These are phyloP conservation scores for Chrysotoxum bicinctum DNA, from an alignment of 2,888 invertebrate species.

Conservation along the genomic window DNA sequence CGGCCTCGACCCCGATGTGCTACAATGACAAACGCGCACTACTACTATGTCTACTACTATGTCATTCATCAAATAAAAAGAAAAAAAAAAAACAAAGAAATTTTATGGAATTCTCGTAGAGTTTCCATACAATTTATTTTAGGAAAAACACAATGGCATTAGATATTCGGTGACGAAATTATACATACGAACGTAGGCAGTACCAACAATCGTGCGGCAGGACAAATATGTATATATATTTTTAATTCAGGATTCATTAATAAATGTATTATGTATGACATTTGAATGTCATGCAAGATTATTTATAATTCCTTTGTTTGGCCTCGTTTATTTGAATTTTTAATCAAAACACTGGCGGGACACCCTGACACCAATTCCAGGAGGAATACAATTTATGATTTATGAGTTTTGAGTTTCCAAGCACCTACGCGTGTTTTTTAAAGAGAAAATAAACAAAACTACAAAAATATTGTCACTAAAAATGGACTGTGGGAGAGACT, in stretches of 20 bases:
- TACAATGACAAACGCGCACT: no score
- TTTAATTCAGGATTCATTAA: conserved; percentile 25
- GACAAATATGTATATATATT: conserved; percentile 10
- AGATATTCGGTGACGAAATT: background rate
- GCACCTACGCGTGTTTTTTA: no score
- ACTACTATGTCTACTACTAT: no score
- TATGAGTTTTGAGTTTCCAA: conserved; percentile 17
- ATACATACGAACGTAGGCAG: conserved; percentile 31
- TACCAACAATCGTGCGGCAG: background rate
- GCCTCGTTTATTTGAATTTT: conserved; percentile 54
- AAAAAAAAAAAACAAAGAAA: background rate
- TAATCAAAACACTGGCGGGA: conserved; percentile 42
- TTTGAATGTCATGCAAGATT: conserved; percentile 63
- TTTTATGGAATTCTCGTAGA: conserved; percentile 53
- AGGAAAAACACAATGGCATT: background rate
- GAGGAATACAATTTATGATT: conserved; percentile 39
- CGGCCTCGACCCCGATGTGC: conserved; percentile 6
- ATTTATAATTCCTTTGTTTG: conserved; percentile 68
- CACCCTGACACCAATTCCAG: conserved; percentile 12
- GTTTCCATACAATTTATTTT: conserved; percentile 50
- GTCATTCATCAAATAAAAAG: conserved; percentile 44
- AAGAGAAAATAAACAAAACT: no score
- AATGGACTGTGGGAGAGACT: no score
- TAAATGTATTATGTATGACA: background rate
- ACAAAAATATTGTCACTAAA: no score